A percentile compares a stretch with the other conserved stretches of the same genome.
Evolutionary conservation across 1,140 invertebrate genomes (phyloP).

Genomic region (Matsumurasca onukii): DNA sequence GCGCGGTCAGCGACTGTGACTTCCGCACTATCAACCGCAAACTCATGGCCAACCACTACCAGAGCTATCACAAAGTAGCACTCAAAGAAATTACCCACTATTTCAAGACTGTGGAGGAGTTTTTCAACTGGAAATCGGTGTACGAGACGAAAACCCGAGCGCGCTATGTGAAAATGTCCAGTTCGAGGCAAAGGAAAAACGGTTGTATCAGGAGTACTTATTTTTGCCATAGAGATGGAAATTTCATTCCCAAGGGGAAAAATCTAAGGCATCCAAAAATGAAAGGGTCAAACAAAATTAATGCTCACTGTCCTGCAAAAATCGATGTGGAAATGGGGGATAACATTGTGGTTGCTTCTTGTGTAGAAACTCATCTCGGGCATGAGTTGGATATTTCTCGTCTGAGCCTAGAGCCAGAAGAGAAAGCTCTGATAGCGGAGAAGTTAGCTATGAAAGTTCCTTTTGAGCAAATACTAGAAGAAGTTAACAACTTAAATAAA

Average conservation of each 20-base stretch:
- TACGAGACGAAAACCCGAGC: neutral
- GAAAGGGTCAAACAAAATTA: slow-evolving; percentile 21
- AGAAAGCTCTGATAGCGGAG: neutral
- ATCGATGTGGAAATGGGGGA: slow-evolving; percentile 13
- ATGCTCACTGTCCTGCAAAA: slow-evolving; percentile 18
- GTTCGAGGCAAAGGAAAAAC: slow-evolving; percentile 3
- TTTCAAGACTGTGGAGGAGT: slow-evolving; percentile 9
- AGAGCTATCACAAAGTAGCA: neutral
- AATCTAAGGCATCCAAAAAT: slow-evolving; percentile 15
- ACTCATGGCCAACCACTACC: slow-evolving; percentile 3
- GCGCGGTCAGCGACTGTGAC: slow-evolving; percentile 1
- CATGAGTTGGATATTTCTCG: neutral
- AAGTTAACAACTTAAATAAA: neutral
- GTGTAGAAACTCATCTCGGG: neutral
- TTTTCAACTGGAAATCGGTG: slow-evolving; percentile 5
- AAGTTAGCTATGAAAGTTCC: slow-evolving; percentile 10
- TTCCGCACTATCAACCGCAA: neutral
- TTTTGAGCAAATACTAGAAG: slow-evolving; percentile 12
- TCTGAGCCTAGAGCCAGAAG: neutral
- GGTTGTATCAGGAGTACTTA: slow-evolving; percentile 15
- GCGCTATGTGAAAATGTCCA: slow-evolving; percentile 17
- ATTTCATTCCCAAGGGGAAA: slow-evolving; percentile 21
- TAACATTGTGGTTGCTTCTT: neutral
- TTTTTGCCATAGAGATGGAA: slow-evolving; percentile 21
- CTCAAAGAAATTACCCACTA: slow-evolving; percentile 7